These are phyloP conservation scores for Aproaerema taeniolella DNA, from an alignment of 2,888 invertebrate species.

Conservation along the genomic window DNA sequence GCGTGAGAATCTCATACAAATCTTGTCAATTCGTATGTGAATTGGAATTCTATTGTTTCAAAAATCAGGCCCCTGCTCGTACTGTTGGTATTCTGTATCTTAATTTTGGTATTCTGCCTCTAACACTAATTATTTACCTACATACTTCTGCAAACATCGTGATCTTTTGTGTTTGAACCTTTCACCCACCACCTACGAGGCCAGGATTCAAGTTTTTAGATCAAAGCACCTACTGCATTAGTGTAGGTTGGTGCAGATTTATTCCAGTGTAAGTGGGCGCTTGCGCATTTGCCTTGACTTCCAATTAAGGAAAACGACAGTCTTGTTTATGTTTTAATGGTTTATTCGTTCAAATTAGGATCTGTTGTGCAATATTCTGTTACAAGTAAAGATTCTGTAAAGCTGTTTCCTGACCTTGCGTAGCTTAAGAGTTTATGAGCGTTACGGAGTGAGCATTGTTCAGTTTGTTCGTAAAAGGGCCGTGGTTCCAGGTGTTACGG, in stretches of 20 bases:
- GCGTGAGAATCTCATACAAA: too few species aligned
- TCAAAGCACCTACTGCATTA: too few species aligned
- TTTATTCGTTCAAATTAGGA: constrained; percentile 52
- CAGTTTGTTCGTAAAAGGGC: constrained; percentile 20
- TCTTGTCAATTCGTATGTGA: too few species aligned
- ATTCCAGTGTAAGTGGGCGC: constrained; percentile 45
- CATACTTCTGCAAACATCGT: too few species aligned
- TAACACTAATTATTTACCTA: too few species aligned
- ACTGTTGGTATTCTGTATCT: too few species aligned
- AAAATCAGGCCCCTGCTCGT: too few species aligned
- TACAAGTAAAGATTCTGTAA: neutral
- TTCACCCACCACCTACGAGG: too few species aligned
- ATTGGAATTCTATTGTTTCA: too few species aligned
- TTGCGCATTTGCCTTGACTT: constrained; percentile 45
- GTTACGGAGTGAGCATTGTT: constrained; percentile 3
- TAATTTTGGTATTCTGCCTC: too few species aligned
- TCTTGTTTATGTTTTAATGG: constrained; percentile 49
- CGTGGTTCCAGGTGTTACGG: constrained; percentile 25
- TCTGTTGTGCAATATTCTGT: constrained; percentile 31
- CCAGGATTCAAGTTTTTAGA: too few species aligned
- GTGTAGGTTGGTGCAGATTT: constrained; percentile 60
- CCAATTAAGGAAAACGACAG: constrained; percentile 56
- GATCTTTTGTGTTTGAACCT: too few species aligned
- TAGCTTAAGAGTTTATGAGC: constrained; percentile 1
- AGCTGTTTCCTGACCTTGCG: constrained; percentile 1